Percentiles rank a stretch among this genome's conserved stretches.
phyloP scores from a whole-genome alignment of 1,140 invertebrate species.

The Pomphorhynchus laevis region DNA sequence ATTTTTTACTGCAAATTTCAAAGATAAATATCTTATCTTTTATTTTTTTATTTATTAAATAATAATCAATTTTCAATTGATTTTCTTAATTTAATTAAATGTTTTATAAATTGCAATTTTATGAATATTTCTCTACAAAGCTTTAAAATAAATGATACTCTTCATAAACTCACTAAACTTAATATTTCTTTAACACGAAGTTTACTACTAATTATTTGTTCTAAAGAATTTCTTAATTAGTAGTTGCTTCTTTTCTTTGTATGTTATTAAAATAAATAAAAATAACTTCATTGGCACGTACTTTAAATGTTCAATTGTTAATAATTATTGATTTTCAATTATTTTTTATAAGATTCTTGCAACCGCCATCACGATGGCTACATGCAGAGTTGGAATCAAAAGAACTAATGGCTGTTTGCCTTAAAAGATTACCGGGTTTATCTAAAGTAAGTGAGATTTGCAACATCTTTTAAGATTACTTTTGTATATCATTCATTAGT shows the following conservation, averaged over 20 bases:
- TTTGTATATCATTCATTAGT: too few species aligned
- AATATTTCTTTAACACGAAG: background rate
- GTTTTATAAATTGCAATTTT: too few species aligned
- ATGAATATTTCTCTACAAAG: too few species aligned
- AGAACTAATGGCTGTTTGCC: slow-evolving; percentile 52
- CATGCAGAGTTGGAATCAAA: slow-evolving; percentile 50
- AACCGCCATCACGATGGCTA: slow-evolving; percentile 64
- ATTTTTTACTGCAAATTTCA: too few species aligned
- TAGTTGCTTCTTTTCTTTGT: background rate
- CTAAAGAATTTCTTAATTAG: background rate
- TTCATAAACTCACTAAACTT: background rate
- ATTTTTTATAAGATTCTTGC: slow-evolving; percentile 34
- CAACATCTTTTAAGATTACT: too few species aligned
- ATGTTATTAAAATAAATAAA: background rate
- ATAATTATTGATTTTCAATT: background rate
- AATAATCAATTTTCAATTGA: too few species aligned
- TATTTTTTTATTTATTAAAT: too few species aligned
- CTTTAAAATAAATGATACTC: too few species aligned
- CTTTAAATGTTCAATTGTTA: background rate
- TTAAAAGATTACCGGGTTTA: slow-evolving; percentile 65
- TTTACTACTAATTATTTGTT: background rate
- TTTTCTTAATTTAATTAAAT: too few species aligned
- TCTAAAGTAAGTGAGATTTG: slow-evolving; percentile 32
- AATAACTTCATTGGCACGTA: background rate
- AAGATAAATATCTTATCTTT: too few species aligned